phyloP scores from a whole-genome alignment of 2,113 vertebrate genomes.

The Dunckerocampus dactyliophorus region DNA sequence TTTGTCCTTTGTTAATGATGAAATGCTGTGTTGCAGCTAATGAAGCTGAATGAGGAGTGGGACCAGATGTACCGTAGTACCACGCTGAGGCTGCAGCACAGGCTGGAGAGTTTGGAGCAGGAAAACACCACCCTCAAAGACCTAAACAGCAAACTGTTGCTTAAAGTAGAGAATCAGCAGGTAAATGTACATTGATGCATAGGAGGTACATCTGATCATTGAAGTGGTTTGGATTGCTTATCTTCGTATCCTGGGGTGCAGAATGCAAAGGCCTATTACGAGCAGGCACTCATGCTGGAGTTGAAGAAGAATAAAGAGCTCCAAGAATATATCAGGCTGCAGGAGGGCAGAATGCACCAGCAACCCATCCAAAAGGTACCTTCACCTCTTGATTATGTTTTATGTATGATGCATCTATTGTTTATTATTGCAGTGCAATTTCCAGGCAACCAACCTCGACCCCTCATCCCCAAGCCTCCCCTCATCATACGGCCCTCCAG shows the following conservation, averaged over 20 bases:
- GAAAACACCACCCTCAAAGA: conserved; percentile 68
- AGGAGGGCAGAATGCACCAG: conserved; percentile 64
- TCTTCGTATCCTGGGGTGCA: conserved; percentile 34
- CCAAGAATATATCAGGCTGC: conserved; percentile 69
- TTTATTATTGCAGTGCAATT: neutral
- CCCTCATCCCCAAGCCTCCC: conserved; percentile 16
- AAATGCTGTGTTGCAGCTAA: conserved; percentile 66
- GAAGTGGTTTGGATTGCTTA: neutral
- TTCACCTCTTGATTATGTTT: neutral
- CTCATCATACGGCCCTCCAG: conserved; percentile 10
- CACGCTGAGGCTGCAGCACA: conserved; percentile 70
- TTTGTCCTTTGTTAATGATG: conserved; percentile 14
- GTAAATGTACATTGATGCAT: conserved; percentile 40
- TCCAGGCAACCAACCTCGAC: neutral
- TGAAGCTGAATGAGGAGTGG: conserved; percentile 83
- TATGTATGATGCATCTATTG: neutral
- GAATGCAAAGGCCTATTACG: conserved; percentile 76
- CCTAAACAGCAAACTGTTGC: conserved; percentile 67
- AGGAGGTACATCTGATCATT: neutral
- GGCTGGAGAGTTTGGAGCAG: conserved; percentile 58
- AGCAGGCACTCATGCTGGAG: conserved; percentile 74
- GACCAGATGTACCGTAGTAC: conserved; percentile 76
- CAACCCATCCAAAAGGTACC: conserved; percentile 51
- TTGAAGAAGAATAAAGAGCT: conserved; percentile 78
- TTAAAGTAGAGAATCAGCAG: conserved; percentile 77